Percentiles rank a stretch among this genome's conserved stretches.
These are phyloP conservation scores for Eonycteris spelaea DNA, from an alignment of 2,113 vertebrate genomes.

Conservation along the genomic window DNA sequence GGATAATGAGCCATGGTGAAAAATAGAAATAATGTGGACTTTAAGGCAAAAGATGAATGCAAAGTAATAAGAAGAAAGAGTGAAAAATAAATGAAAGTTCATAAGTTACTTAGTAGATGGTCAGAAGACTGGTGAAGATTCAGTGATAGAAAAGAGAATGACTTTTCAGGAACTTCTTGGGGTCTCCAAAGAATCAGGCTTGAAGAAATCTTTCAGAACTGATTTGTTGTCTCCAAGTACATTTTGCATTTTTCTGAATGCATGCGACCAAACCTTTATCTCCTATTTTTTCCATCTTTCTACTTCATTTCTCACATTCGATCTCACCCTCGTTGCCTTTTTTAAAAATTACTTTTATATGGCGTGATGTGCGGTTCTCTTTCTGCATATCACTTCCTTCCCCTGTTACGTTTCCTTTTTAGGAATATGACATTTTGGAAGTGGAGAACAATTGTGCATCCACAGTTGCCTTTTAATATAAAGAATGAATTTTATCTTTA, in stretches of 20 bases:
- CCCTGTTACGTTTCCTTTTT: not conserved
- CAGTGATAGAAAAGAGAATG: not conserved
- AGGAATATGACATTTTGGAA: not conserved
- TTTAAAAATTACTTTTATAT: not conserved
- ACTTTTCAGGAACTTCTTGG: not conserved
- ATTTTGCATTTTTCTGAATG: not conserved
- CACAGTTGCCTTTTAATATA: not conserved
- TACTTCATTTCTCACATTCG: not conserved
- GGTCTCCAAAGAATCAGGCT: not conserved
- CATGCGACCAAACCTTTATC: not conserved
- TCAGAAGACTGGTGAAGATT: not conserved
- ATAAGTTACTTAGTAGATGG: not conserved
- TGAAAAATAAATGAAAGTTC: not conserved
- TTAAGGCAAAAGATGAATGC: not conserved
- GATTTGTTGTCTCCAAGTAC: not conserved
- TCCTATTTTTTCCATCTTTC: not conserved
- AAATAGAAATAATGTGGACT: not conserved
- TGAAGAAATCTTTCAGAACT: not conserved
- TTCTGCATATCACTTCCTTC: not conserved
- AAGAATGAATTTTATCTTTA: slow-evolving; percentile 2
- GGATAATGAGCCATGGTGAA: not conserved
- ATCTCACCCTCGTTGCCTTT: not conserved
- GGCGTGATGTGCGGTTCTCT: not conserved
- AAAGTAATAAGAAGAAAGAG: not conserved
- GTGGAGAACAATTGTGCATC: not conserved